Conservation (phyloP, 2,797 vertebrate genomes). For the Acanthis flammea region DNA sequence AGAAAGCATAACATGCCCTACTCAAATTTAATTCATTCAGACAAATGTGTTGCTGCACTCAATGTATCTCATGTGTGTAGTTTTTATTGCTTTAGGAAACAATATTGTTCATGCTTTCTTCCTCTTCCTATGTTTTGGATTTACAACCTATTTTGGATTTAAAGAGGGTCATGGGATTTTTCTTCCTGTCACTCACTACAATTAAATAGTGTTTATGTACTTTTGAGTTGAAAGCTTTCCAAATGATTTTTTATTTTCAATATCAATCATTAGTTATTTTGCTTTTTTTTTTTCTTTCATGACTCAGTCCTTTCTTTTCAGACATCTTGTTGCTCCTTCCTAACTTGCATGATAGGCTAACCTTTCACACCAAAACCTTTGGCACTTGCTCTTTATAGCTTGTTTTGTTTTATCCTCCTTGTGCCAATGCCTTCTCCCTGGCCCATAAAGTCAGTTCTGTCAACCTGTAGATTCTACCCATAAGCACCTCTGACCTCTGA, state of each 20-base stretch:
- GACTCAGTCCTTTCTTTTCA: background rate
- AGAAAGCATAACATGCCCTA: background rate
- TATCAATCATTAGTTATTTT: background rate
- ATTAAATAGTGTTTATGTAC: conserved; percentile 1
- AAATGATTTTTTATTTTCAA: background rate
- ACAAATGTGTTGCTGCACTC: background rate
- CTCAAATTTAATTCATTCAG: background rate
- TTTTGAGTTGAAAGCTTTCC: background rate
- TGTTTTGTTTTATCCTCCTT: background rate
- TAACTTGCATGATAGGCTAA: background rate
- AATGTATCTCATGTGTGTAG: background rate
- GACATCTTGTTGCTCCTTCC: background rate
- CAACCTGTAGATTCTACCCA: background rate
- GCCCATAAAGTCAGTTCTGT: background rate
- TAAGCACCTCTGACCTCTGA: background rate
- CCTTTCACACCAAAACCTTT: background rate
- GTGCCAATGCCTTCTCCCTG: background rate
- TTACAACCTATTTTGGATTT: conserved; percentile 25
- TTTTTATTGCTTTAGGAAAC: conserved; percentile 50
- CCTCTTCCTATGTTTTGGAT: conserved; percentile 14
- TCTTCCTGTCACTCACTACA: conserved; percentile 42
- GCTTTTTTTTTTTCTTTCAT: background rate
- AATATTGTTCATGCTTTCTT: conserved; percentile 37
- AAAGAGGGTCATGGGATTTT: conserved; percentile 32
- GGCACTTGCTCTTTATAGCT: background rate